These are phyloP conservation scores for Vulpes lagopus DNA, from an alignment of 2,113 vertebrate genomes.

Conservation along the genomic window DNA sequence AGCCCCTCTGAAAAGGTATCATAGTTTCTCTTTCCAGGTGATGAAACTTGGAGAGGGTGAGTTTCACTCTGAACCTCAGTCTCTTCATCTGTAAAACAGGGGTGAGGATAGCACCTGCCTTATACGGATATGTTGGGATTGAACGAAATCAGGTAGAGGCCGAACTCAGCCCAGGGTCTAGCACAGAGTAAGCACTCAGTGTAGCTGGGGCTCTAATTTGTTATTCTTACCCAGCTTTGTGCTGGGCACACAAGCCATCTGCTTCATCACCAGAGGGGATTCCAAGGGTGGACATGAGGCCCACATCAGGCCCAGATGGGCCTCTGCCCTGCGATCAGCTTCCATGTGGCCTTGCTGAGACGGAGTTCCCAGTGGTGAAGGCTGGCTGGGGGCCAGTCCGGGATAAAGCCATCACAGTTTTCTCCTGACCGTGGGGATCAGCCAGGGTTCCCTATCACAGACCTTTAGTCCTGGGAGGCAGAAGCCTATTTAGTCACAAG, in stretches of 20 bases:
- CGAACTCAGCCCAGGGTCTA: too few relatives aligned
- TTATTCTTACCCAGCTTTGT: neutral
- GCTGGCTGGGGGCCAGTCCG: neutral
- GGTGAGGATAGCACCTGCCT: neutral
- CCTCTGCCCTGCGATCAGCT: neutral
- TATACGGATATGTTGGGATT: neutral
- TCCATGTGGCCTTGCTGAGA: neutral
- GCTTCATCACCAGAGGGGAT: neutral
- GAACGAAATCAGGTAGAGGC: neutral
- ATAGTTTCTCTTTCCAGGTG: neutral
- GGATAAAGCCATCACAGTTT: too few relatives aligned
- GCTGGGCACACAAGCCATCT: rapidly evolving
- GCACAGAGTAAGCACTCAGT: neutral
- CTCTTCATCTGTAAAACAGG: neutral
- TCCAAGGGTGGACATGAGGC: neutral
- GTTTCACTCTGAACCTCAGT: neutral
- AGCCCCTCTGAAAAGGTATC: neutral
- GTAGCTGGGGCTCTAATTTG: neutral
- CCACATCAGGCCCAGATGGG: neutral
- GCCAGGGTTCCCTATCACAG: neutral
- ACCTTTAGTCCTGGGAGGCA: neutral
- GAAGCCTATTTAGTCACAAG: neutral
- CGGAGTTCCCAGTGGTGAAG: neutral
- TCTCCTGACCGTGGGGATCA: rapidly evolving
- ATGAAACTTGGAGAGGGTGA: neutral